A percentile compares a stretch with the other conserved stretches of the same genome.
phyloP scores from a whole-genome alignment of 2,113 vertebrate genomes.

The Genyomyrus donnyi region DNA sequence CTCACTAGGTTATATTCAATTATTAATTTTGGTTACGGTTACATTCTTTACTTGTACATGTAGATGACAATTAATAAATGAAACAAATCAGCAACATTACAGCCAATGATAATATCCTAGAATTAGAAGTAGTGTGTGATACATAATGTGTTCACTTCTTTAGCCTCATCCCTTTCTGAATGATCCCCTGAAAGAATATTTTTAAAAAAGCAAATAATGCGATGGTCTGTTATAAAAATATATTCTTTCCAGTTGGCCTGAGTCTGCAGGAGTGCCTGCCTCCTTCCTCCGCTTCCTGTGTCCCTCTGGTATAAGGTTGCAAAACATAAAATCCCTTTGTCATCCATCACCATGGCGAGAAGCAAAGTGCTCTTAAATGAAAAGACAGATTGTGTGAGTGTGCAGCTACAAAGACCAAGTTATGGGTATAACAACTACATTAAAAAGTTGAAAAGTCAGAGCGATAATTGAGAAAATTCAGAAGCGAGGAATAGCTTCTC shows the following conservation, averaged over 20 bases:
- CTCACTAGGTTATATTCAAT: not conserved
- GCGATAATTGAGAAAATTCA: not conserved
- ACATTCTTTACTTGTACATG: not conserved
- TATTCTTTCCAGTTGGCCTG: not conserved
- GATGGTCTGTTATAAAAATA: not conserved
- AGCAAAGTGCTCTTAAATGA: not conserved
- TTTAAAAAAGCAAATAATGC: not conserved
- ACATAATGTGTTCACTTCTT: not conserved
- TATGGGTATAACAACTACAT: not conserved
- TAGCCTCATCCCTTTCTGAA: not conserved
- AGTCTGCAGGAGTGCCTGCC: not conserved
- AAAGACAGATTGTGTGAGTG: not conserved
- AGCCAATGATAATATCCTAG: not conserved
- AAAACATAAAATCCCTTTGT: not conserved
- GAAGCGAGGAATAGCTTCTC: not conserved
- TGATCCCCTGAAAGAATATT: not conserved
- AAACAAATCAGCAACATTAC: not conserved
- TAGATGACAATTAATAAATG: not conserved
- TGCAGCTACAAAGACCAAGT: not conserved
- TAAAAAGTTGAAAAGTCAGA: not conserved
- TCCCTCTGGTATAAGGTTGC: not conserved
- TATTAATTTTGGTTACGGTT: not conserved
- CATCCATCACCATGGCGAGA: not conserved
- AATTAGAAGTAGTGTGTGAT: not conserved
- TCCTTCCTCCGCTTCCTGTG: not conserved